These are phyloP conservation scores for Epirrhoe tristata DNA, from an alignment of 2,888 invertebrate genomes.

Conservation along the genomic window DNA sequence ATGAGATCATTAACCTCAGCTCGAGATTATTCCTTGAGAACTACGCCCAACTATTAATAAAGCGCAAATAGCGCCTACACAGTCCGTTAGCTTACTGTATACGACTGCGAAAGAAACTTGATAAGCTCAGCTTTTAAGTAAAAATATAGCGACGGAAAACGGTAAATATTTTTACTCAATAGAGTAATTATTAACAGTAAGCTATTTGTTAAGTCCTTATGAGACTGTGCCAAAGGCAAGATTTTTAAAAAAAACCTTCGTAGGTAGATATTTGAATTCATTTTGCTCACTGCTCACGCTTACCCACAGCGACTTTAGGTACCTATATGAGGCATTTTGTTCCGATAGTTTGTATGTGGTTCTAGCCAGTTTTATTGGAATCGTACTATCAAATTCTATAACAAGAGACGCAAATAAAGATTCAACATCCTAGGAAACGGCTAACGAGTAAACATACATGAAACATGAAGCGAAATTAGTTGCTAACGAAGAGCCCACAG, in stretches of 20 bases:
- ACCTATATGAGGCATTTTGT: not conserved
- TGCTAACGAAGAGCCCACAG: slow-evolving; percentile 31
- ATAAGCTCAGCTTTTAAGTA: slow-evolving; percentile 12
- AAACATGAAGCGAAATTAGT: slow-evolving; percentile 29
- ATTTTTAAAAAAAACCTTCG: too few relatives aligned
- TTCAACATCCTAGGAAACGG: slow-evolving; percentile 13
- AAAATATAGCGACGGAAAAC: slow-evolving; percentile 3
- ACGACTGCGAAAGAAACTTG: slow-evolving; percentile 30
- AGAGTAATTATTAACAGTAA: too few relatives aligned
- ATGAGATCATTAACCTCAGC: slow-evolving; percentile 38
- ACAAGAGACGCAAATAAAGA: slow-evolving; percentile 8
- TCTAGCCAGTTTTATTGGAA: not conserved
- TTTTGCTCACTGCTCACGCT: too few relatives aligned
- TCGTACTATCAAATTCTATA: slow-evolving; percentile 1
- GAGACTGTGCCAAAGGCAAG: not conserved
- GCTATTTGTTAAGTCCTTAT: too few relatives aligned
- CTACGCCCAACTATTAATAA: slow-evolving; percentile 39
- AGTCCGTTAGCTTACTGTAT: slow-evolving; percentile 32
- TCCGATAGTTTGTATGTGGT: not conserved
- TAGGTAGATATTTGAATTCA: too few relatives aligned
- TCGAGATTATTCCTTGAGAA: slow-evolving; percentile 34
- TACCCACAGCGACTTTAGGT: too few relatives aligned
- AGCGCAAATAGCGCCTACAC: slow-evolving; percentile 37
- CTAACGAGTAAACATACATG: slow-evolving; percentile 29
- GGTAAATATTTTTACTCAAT: too few relatives aligned